Evolutionary conservation across 2,797 vertebrate species (phyloP).

Genomic region (Gallirallus australis): DNA sequence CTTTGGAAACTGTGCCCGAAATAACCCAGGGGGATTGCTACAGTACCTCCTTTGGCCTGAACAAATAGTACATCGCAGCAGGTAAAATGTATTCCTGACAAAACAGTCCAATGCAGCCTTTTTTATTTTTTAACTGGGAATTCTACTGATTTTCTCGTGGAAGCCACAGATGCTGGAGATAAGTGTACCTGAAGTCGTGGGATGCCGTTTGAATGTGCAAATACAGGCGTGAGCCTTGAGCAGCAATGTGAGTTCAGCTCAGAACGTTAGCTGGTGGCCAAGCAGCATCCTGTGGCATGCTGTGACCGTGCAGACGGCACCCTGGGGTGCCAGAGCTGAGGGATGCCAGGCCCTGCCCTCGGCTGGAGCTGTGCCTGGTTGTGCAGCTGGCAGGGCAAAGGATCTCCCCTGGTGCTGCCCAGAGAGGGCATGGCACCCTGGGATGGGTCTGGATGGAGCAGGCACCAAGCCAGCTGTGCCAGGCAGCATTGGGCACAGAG

Average conservation of each 20-base stretch:
- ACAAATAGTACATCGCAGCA: background rate
- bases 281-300: background rate
- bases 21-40: background rate
- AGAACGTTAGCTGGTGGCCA: background rate
- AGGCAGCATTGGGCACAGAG: rapidly evolving
- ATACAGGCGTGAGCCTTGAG: background rate
- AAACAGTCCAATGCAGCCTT: background rate
- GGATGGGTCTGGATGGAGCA: background rate
- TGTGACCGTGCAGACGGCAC: background rate
- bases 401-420: background rate
- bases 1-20: constrained; percentile 26
- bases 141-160: background rate
- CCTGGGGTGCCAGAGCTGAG: background rate
- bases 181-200: background rate
- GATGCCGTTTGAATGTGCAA: background rate
- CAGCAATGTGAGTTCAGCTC: rapidly evolving
- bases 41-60: background rate
- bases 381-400: background rate
- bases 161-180: background rate
- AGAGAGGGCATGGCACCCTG: background rate
- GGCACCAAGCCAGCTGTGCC: background rate
- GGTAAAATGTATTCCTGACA: background rate
- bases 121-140: background rate
- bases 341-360: background rate
- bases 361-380: background rate